A percentile compares a stretch with the other conserved stretches of the same genome.
Evolutionary conservation across 2,888 invertebrate genomes (phyloP).

Genomic region (Polydesmus complanatus): DNA sequence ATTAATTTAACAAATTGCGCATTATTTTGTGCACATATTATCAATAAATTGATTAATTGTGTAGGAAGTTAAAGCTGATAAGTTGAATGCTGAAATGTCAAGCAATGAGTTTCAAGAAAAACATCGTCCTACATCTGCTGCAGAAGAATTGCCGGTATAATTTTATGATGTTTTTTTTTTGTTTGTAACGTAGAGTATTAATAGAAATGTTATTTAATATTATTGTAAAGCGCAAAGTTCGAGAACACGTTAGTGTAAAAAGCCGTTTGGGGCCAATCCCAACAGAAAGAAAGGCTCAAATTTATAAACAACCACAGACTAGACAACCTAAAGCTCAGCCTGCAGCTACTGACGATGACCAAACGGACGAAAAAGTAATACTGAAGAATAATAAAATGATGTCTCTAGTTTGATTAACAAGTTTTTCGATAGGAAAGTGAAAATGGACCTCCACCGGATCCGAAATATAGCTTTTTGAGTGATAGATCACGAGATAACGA

Average conservation of each 20-base stretch:
- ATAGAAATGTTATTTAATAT: no score
- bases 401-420: not conserved
- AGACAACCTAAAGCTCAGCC: not conserved
- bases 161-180: no score
- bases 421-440: constrained; percentile 1
- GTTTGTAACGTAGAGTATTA: no score
- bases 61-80: constrained; percentile 15
- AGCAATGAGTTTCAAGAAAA: constrained; percentile 5
- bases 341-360: not conserved
- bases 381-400: not conserved
- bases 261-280: not conserved
- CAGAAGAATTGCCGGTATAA: no score
- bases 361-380: not conserved
- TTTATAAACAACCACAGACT: not conserved
- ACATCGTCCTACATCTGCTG: not conserved
- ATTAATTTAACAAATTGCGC: not conserved
- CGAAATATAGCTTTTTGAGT: constrained; percentile 13
- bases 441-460: constrained; percentile 18
- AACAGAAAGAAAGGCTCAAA: not conserved
- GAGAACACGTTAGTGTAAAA: not conserved
- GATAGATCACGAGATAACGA: constrained; percentile 14
- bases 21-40: not conserved
- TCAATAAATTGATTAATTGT: not conserved
- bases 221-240: not conserved
- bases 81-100: constrained; percentile 11